Percentiles rank a stretch among this genome's conserved stretches.
Conservation (phyloP, 2,113 vertebrate species). For the Balaeniceps rex region DNA sequence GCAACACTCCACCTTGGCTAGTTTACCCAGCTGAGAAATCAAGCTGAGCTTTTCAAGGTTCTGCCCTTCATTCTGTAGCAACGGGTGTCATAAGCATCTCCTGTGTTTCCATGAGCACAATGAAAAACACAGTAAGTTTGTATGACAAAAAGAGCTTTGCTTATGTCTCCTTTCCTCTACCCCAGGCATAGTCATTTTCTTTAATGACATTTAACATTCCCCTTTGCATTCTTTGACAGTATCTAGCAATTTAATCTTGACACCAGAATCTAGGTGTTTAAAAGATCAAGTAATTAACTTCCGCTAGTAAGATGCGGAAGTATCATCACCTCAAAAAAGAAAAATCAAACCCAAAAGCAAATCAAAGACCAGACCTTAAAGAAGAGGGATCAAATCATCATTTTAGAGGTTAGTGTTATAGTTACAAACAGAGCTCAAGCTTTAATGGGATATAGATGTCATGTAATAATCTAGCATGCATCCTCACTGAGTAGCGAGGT, state of each 20-base stretch:
- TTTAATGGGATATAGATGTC: not conserved
- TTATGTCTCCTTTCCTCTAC: not conserved
- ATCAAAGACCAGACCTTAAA: not conserved
- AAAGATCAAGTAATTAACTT: not conserved
- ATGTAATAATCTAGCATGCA: not conserved
- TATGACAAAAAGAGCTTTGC: not conserved
- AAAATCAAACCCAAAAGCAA: not conserved
- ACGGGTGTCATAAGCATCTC: not conserved
- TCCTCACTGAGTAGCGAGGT: not conserved
- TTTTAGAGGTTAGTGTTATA: not conserved
- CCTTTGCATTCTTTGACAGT: not conserved
- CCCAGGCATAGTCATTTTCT: not conserved
- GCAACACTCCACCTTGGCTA: not conserved
- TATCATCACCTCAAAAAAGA: not conserved
- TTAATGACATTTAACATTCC: not conserved
- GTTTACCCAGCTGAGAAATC: not conserved
- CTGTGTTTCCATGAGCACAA: not conserved
- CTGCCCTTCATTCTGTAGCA: not conserved
- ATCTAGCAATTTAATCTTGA: not conserved
- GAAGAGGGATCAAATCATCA: not conserved
- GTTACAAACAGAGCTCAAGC: not conserved
- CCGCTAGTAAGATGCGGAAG: not conserved
- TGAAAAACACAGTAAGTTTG: not conserved
- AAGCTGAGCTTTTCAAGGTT: not conserved
- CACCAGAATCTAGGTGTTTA: not conserved